Evolutionary conservation across 2,888 invertebrate species (phyloP).

Genomic region (Sepiola atlantica): DNA sequence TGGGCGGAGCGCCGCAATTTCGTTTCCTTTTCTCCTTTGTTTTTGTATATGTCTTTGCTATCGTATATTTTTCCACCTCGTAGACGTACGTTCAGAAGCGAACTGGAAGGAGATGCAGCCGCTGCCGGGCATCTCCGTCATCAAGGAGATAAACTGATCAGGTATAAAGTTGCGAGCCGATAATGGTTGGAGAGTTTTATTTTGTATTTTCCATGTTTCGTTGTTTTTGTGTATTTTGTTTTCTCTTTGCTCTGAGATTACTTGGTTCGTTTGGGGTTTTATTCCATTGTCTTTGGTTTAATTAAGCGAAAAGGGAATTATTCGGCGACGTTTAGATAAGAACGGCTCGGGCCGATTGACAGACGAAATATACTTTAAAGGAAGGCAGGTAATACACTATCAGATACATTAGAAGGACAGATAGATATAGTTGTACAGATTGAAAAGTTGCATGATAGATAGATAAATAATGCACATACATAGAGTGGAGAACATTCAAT

Average conservation of each 20-base stretch:
- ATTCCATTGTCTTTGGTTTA: conserved; percentile 12
- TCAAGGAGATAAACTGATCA: not conserved
- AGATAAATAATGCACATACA: not conserved
- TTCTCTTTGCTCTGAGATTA: not conserved
- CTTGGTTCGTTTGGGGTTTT: not conserved
- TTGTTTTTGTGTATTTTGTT: not conserved
- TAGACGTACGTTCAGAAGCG: not conserved
- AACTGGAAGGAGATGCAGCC: not conserved
- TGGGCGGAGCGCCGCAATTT: not conserved
- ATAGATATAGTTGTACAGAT: not conserved
- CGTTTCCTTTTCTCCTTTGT: not conserved
- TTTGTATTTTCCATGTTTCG: not conserved
- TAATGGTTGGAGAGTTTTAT: not conserved
- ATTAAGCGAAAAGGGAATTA: conserved; percentile 4
- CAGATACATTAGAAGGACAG: not conserved
- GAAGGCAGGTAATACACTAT: not conserved
- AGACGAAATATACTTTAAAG: not conserved
- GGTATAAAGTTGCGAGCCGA: not conserved
- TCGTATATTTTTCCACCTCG: not conserved
- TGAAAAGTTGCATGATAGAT: not conserved
- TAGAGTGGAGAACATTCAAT: not conserved
- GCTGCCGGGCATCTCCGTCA: conserved; percentile 20
- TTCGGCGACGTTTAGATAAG: not conserved
- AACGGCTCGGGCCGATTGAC: not conserved
- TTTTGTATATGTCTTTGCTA: not conserved